Evolutionary conservation across 2,797 vertebrate species (phyloP).

Genomic region (Acipenser ruthenus): DNA sequence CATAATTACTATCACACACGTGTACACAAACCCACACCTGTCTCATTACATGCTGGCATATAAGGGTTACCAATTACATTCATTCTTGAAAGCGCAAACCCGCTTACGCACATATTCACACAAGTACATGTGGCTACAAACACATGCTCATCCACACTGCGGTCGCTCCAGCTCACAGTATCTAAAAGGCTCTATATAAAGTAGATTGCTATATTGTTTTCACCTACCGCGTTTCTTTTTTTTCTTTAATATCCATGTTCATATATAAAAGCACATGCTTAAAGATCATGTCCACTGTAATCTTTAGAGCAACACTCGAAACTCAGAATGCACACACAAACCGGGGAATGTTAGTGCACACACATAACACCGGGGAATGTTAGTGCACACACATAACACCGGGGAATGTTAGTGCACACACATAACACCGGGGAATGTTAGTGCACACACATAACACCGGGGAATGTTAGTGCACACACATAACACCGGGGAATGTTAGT

Average conservation of each 20-base stretch:
- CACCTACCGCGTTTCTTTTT: constrained; percentile 54
- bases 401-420: too few species aligned
- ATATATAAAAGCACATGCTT: constrained; percentile 74
- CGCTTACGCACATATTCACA: constrained; percentile 33
- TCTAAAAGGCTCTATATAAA: constrained; percentile 77
- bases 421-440: too few species aligned
- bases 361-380: too few species aligned
- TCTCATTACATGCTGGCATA: constrained; percentile 72
- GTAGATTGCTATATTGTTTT: constrained; percentile 72
- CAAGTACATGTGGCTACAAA: constrained; percentile 32
- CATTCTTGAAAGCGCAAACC: constrained; percentile 3
- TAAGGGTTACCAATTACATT: constrained; percentile 46
- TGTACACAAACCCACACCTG: constrained; percentile 24
- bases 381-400: too few species aligned
- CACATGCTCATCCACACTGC: constrained; percentile 23
- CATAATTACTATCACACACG: constrained; percentile 67
- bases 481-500: too few species aligned
- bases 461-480: too few species aligned
- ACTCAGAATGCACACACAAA: constrained; percentile 66
- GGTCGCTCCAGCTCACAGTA: constrained; percentile 64
- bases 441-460: too few species aligned
- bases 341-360: constrained; percentile 73
- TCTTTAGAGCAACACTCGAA: constrained; percentile 52
- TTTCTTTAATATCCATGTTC: constrained; percentile 30
- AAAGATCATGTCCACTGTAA: constrained; percentile 69